Percentiles rank a stretch among this genome's conserved stretches.
Evolutionary conservation across 1,140 invertebrate genomes (phyloP).

Genomic region (Heliothis subflexa): DNA sequence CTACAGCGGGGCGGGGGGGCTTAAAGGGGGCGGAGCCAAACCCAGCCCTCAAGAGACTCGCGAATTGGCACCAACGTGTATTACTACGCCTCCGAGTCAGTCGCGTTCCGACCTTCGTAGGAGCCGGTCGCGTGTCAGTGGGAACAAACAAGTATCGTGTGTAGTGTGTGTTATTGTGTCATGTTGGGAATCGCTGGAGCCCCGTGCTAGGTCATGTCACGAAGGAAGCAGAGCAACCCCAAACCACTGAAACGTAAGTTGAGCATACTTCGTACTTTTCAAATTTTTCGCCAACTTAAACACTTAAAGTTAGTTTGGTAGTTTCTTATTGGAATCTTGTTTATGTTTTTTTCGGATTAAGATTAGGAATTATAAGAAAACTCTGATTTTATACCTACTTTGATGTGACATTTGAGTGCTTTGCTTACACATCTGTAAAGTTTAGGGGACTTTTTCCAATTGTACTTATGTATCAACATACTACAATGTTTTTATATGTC

Average conservation of each 20-base stretch:
- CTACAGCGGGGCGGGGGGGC: slow-evolving; percentile 55
- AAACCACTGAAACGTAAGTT: slow-evolving; percentile 88
- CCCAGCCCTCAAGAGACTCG: slow-evolving; percentile 64
- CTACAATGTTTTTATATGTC: no score
- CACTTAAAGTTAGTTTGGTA: neutral
- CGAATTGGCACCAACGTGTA: slow-evolving; percentile 61
- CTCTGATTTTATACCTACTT: neutral
- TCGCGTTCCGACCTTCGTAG: slow-evolving; percentile 61
- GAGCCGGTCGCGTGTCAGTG: slow-evolving; percentile 49
- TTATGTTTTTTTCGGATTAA: neutral
- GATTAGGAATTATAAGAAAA: neutral
- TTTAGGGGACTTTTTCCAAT: neutral
- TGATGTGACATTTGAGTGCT: neutral
- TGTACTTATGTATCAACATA: no score
- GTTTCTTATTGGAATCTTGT: neutral
- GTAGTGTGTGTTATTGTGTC: slow-evolving; percentile 69
- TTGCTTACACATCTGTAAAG: neutral
- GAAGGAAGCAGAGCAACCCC: slow-evolving; percentile 88
- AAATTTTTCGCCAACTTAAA: neutral
- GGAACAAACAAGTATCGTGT: slow-evolving; percentile 59
- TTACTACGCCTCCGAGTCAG: slow-evolving; percentile 63
- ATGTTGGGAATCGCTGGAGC: slow-evolving; percentile 69
- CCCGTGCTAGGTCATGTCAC: slow-evolving; percentile 86
- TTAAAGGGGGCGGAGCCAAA: slow-evolving; percentile 63
- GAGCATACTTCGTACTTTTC: neutral